Conservation (phyloP, 2,888 invertebrate genomes). For the Agelastica alni region DNA sequence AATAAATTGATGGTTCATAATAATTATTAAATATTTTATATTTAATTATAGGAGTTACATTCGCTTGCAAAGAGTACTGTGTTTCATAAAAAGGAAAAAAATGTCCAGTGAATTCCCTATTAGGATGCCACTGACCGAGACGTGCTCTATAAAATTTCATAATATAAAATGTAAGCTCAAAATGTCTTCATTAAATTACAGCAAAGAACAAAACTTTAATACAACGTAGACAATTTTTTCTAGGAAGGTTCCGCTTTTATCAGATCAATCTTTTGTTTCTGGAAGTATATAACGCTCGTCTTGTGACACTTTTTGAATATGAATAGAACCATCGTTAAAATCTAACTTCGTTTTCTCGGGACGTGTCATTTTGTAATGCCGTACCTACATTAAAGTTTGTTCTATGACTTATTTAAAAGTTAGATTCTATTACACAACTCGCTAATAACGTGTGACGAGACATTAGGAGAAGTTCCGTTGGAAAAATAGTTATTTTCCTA, state of each 20-base stretch:
- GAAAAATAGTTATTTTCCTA: too few species aligned
- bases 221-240: conserved; percentile 29
- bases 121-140: conserved; percentile 17
- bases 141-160: conserved; percentile 31
- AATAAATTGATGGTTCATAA: too few species aligned
- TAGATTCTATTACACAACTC: conserved; percentile 1
- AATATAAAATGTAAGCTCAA: conserved; percentile 24
- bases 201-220: conserved; percentile 26
- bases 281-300: conserved; percentile 21
- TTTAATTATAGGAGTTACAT: too few species aligned
- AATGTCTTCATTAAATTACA: conserved; percentile 31
- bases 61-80: too few species aligned
- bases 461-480: too few species aligned
- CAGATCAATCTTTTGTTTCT: conserved; percentile 31
- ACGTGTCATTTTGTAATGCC: conserved; percentile 28
- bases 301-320: conserved; percentile 37
- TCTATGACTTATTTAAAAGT: conserved; percentile 14
- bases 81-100: too few species aligned
- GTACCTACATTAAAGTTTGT: conserved; percentile 25
- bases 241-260: conserved; percentile 34
- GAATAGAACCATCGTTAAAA: conserved; percentile 34
- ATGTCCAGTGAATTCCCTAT: too few species aligned
- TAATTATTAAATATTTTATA: too few species aligned
- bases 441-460: too few species aligned
- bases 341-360: conserved; percentile 31